A percentile compares a stretch with the other conserved stretches of the same genome.
phyloP scores from a whole-genome alignment of 1,140 invertebrate species.

The Aphis craccivora region DNA sequence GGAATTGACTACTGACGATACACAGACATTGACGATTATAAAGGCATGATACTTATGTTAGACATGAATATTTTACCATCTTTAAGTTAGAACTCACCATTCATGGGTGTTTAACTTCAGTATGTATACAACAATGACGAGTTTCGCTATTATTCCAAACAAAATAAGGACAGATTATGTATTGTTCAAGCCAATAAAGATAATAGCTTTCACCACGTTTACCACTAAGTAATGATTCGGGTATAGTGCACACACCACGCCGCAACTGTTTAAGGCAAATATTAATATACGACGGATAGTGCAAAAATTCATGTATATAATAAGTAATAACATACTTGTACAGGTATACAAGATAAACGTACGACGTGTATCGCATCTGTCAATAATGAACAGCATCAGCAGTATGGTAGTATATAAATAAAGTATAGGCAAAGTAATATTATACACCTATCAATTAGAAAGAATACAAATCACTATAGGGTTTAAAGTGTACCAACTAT shows the following conservation, averaged over 20 bases:
- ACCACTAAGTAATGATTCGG: slow-evolving; percentile 15
- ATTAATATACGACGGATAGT: not conserved
- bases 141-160: slow-evolving; percentile 34
- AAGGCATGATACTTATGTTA: slow-evolving; percentile 10
- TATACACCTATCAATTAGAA: slow-evolving; percentile 32
- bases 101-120: slow-evolving; percentile 39
- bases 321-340: not conserved
- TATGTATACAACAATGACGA: slow-evolving; percentile 28
- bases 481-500: not conserved
- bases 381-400: not conserved
- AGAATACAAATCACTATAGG: slow-evolving; percentile 1
- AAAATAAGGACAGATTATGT: slow-evolving; percentile 54
- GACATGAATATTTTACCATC: slow-evolving; percentile 35
- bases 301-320: not conserved
- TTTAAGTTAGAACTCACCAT: not conserved
- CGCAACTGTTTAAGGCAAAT: slow-evolving; percentile 29
- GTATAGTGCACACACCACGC: not conserved
- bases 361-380: not conserved
- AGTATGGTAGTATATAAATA: not conserved
- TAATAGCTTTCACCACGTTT: slow-evolving; percentile 49
- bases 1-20: not conserved
- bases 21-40: slow-evolving; percentile 16
- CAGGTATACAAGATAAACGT: slow-evolving; percentile 1
- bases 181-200: slow-evolving; percentile 49
- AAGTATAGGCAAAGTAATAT: not conserved